A percentile compares a stretch with the other conserved stretches of the same genome.
Evolutionary conservation across 2,888 invertebrate species (phyloP).

Genomic region (Apamea monoglypha): DNA sequence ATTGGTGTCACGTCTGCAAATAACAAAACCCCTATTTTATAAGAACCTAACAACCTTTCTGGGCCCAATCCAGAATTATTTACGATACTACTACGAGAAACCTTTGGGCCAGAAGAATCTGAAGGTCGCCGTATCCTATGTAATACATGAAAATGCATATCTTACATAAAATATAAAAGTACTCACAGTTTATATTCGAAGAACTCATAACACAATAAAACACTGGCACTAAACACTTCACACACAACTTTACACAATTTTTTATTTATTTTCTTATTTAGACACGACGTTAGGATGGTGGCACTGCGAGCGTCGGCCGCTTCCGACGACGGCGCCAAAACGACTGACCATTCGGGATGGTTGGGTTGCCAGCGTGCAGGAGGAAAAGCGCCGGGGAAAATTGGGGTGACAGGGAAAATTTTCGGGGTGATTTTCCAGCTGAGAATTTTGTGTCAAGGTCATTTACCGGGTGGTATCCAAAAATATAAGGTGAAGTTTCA

Average conservation of each 20-base stretch:
- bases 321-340: conserved; percentile 80
- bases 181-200: conserved; percentile 52
- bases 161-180: conserved; percentile 40
- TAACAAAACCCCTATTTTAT: conserved; percentile 50
- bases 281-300: conserved; percentile 70
- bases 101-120: conserved; percentile 56
- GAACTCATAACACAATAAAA: conserved; percentile 55
- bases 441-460: conserved; percentile 23
- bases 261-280: conserved; percentile 71
- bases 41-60: conserved; percentile 52
- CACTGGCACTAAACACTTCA: conserved; percentile 72
- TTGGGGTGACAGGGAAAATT: conserved; percentile 47
- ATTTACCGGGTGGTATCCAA: not conserved
- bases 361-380: conserved; percentile 74
- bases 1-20: conserved; percentile 25
- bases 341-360: conserved; percentile 81
- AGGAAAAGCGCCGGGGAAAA: conserved; percentile 66
- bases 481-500: not conserved
- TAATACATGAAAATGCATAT: conserved; percentile 58
- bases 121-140: conserved; percentile 60
- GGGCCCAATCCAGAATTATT: conserved; percentile 59
- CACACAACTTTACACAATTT: conserved; percentile 67
- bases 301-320: conserved; percentile 72
- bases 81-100: conserved; percentile 60
- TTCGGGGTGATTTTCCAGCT: conserved; percentile 13